Evolutionary conservation across 2,888 invertebrate species (phyloP).

Genomic region (Melinaea menophilus): DNA sequence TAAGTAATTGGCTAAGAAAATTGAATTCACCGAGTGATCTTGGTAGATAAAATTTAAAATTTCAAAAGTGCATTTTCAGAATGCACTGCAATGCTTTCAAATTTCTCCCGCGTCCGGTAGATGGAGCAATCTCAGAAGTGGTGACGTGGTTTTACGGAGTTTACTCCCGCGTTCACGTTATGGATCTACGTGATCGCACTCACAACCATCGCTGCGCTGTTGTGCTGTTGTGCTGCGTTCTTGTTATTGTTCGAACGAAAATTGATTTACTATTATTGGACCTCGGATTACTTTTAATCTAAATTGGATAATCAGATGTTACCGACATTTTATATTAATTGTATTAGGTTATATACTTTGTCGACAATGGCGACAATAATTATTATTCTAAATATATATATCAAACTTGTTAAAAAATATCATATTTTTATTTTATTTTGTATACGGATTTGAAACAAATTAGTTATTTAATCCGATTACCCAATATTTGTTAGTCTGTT

Average conservation of each 20-base stretch:
- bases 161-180: constrained; percentile 48
- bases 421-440: background rate
- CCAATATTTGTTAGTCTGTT: constrained; percentile 17
- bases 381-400: no score
- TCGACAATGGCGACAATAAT: no score
- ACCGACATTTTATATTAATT: no score
- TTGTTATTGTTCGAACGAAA: constrained; percentile 40
- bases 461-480: constrained; percentile 32
- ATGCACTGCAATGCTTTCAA: constrained; percentile 33
- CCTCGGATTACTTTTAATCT: constrained; percentile 1
- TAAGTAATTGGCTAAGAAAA: constrained; percentile 26
- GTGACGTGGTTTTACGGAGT: constrained; percentile 49
- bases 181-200: constrained; percentile 62
- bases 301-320: no score
- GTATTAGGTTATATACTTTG: no score
- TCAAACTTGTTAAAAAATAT: no score
- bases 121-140: constrained; percentile 58
- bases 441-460: background rate
- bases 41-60: constrained; percentile 34
- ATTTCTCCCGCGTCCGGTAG: constrained; percentile 48
- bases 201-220: constrained; percentile 23
- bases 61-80: constrained; percentile 34
- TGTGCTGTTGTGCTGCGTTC: constrained; percentile 25
- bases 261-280: constrained; percentile 33
- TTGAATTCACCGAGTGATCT: constrained; percentile 28